Evolutionary conservation across 2,113 vertebrate species (phyloP), one percentile per base, ranked within the genome.

Genomic region (Motacilla alba): DNA sequence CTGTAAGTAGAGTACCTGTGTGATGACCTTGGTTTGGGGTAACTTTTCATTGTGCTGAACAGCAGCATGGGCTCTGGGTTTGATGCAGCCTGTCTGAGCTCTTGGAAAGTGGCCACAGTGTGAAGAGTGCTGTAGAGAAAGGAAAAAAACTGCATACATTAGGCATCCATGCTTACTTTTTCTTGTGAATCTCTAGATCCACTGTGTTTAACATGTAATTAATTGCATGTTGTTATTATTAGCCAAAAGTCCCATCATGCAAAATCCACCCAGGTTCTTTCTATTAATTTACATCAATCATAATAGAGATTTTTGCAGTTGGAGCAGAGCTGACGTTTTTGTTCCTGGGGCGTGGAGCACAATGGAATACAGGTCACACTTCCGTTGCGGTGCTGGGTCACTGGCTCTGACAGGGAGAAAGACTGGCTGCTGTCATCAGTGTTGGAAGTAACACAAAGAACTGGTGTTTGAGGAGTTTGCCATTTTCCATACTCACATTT

Each of bases 71-170:
- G 52, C 52, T 85, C 18, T 1, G 5, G 41, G n/a, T 68, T 78
- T 78, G 30, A 35, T 77, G 47, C 49, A 74, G 33, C 26, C 26
- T 62, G 3, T 80, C 37, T 72, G 62, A 79, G 39, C 13, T 68
- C 64, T 69, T 64, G n/a, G 50, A 77, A 93, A 72, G 28, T 31
- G 43, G 55, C 39, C 47, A 56, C 22, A 60, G 13, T 26, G 27
- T 55, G 56, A 82, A 53, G 64, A 95, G 23, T 63, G 27, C 43
- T 74, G 52, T 59, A n/a, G 33, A 78, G 47, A 60, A 47, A 80
- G 33, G 33, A 68, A 59, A 78, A 75, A 59, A 7, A 0, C 0
- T n/a, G n/a, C 2, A 8, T 17, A 35, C 1, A 1, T 72, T 33
- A 64, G 55, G 43, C 16, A 22, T 43, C 47, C 9, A 24, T 75